Evolutionary conservation across 1,140 invertebrate species (phyloP).

Genomic region (Diabrotica undecimpunctata): DNA sequence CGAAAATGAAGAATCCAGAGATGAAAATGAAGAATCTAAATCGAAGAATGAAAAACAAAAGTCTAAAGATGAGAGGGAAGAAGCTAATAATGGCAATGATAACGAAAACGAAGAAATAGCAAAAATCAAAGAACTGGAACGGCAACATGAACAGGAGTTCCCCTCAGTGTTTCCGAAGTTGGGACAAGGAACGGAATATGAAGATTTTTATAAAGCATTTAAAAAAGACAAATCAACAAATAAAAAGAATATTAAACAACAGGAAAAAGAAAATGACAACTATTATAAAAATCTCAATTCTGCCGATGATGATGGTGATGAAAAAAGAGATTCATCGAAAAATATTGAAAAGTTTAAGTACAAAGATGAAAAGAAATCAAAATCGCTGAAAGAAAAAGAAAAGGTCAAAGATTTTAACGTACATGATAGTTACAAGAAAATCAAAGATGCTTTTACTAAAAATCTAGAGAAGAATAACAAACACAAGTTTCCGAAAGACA

Average conservation of each 20-base stretch:
- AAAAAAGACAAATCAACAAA: not conserved
- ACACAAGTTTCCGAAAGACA: not conserved
- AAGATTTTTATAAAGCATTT: conserved; percentile 7
- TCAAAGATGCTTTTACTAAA: conserved; percentile 1
- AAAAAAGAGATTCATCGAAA: not conserved
- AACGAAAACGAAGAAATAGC: conserved; percentile 5
- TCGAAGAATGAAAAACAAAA: conserved; percentile 24
- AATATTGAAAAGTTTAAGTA: conserved; percentile 1
- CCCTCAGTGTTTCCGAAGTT: not conserved
- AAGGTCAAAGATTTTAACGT: not conserved
- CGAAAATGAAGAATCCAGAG: conserved; percentile 20
- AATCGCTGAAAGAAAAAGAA: not conserved
- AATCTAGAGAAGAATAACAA: not conserved
- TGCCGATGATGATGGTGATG: not conserved
- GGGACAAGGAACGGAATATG: conserved; percentile 6
- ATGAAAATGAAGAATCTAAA: not conserved
- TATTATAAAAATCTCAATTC: not conserved
- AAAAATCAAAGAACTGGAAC: conserved; percentile 5
- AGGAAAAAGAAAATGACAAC: conserved; percentile 1
- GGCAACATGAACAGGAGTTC: conserved; percentile 7
- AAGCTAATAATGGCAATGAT: not conserved
- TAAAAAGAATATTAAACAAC: not conserved
- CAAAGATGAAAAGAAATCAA: not conserved
- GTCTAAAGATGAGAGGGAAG: not conserved
- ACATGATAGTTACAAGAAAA: conserved; percentile 1